phyloP scores from a whole-genome alignment of 2,888 invertebrate genomes.

The Bombylius major region DNA sequence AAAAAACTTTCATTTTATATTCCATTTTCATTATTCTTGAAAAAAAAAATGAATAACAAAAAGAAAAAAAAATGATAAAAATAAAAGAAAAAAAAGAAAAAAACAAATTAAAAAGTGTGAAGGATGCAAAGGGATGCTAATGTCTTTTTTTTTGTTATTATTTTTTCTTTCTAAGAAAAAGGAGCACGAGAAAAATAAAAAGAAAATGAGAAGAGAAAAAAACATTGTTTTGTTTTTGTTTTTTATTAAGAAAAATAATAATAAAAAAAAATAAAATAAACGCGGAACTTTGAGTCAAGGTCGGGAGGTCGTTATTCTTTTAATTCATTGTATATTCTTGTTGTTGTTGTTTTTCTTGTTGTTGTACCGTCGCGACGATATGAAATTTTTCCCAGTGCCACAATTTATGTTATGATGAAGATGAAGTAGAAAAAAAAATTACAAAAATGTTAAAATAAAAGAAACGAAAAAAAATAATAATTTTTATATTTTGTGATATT shows the following conservation, averaged over 20 bases:
- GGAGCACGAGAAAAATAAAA: too few species aligned
- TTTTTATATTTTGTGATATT: too few species aligned
- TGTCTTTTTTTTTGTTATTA: not conserved
- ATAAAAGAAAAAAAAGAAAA: not conserved
- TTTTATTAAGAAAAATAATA: too few species aligned
- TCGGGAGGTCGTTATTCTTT: conserved; percentile 27
- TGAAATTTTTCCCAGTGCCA: conserved; percentile 12
- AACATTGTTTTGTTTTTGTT: too few species aligned
- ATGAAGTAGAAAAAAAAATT: not conserved
- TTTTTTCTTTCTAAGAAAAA: too few species aligned
- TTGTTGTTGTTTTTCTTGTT: too few species aligned
- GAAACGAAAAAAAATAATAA: not conserved
- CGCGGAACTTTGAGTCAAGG: conserved; percentile 18
- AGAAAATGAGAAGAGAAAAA: too few species aligned
- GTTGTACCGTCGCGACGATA: conserved; percentile 16
- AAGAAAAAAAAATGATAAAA: not conserved
- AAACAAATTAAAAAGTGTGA: conserved; percentile 14
- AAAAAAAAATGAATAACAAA: not conserved
- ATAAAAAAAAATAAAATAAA: not conserved
- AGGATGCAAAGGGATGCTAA: conserved; percentile 22
- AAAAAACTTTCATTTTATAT: not conserved
- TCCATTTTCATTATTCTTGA: not conserved
- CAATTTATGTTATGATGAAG: conserved; percentile 6
- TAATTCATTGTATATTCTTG: conserved; percentile 16
- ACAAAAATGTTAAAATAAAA: not conserved